phyloP scores from a whole-genome alignment of 2,797 vertebrate genomes.

The Phalloptychus januarius region DNA sequence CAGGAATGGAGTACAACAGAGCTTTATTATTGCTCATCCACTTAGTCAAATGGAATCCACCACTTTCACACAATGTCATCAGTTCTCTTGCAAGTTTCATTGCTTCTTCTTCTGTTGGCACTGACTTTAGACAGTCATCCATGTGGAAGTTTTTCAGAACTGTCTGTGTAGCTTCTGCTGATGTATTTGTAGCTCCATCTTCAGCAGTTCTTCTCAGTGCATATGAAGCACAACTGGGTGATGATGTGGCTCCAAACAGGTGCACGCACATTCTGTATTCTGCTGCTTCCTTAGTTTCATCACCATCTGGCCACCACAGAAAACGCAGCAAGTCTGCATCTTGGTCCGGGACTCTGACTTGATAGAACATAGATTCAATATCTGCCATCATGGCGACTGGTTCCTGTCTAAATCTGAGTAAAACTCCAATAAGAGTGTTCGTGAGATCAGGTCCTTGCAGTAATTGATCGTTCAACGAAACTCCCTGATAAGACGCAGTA shows the following conservation, averaged over 20 bases:
- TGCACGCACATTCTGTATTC: slow-evolving; percentile 1
- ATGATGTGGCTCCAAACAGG: slow-evolving; percentile 1
- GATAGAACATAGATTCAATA: slow-evolving; percentile 7
- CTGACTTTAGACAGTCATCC: slow-evolving; percentile 8
- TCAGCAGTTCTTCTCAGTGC: slow-evolving; percentile 5
- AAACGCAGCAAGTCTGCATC: not conserved
- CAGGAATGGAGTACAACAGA: too few relatives aligned
- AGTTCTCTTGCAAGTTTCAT: not conserved
- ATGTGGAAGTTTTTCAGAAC: not conserved
- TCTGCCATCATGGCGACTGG: slow-evolving; percentile 5
- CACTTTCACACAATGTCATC: not conserved
- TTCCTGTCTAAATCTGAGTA: slow-evolving; percentile 10
- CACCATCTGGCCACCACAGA: not conserved
- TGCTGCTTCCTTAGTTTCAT: not conserved
- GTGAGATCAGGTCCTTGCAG: slow-evolving; percentile 8
- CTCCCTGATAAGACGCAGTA: not conserved
- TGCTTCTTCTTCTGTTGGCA: not conserved
- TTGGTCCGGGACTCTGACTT: not conserved
- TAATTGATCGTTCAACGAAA: not conserved
- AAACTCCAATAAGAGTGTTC: not conserved
- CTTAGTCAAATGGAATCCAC: too few relatives aligned
- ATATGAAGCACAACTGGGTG: slow-evolving; percentile 4
- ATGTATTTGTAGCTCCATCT: not conserved
- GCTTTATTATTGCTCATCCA: too few relatives aligned
- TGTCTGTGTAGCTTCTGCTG: not conserved